Conservation (phyloP, 1,140 invertebrate species). For the Oryctes rhinoceros region DNA sequence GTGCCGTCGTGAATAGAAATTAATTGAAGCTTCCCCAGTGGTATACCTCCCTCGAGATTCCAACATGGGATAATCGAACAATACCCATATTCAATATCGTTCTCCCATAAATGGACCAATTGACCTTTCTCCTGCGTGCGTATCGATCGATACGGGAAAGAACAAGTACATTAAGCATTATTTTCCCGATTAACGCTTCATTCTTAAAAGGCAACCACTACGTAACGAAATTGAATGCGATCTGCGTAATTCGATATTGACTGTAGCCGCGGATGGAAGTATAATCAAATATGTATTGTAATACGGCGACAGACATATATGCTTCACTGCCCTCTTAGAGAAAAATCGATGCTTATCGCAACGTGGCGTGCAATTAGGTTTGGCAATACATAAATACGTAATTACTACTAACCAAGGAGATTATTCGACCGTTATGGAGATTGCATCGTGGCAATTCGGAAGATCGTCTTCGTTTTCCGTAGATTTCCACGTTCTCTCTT, state of each 20-base stretch:
- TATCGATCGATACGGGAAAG: neutral
- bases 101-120: too few relatives aligned
- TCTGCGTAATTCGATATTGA: neutral
- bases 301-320: neutral
- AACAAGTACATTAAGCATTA: too few relatives aligned
- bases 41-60: neutral
- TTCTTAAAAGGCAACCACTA: neutral
- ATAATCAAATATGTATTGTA: constrained; percentile 12
- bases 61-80: neutral
- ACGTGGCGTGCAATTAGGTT: neutral
- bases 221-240: neutral
- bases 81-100: neutral
- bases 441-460: too few relatives aligned
- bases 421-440: too few relatives aligned
- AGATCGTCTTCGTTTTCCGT: too few relatives aligned
- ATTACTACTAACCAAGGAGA: too few relatives aligned
- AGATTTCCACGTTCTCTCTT: too few relatives aligned
- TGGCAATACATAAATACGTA: too few relatives aligned
- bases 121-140: too few relatives aligned
- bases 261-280: neutral
- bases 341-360: neutral
- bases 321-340: neutral
- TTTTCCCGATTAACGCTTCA: too few relatives aligned
- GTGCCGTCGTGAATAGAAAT: constrained; percentile 57
- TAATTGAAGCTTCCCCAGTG: constrained; percentile 45